Evolutionary conservation across 2,113 vertebrate species (phyloP).

Genomic region (Tamias sibiricus): DNA sequence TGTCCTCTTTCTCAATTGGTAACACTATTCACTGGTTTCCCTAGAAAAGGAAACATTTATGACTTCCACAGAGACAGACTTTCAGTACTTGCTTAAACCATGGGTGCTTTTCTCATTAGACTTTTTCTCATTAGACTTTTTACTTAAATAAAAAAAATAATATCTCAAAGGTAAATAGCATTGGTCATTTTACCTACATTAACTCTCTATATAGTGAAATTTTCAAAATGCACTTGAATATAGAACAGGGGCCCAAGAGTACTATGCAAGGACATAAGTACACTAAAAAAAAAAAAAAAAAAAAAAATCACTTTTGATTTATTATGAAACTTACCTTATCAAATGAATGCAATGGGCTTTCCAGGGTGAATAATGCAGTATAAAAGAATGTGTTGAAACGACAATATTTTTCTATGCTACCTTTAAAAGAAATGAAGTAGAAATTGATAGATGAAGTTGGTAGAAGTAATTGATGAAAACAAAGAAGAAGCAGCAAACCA

Average conservation of each 20-base stretch:
- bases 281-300: constrained; percentile 34
- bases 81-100: not conserved
- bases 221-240: not conserved
- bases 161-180: constrained; percentile 22
- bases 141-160: not conserved
- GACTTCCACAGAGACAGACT: not conserved
- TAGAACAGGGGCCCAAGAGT: not conserved
- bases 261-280: not conserved
- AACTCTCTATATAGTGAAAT: not conserved
- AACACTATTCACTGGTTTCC: not conserved
- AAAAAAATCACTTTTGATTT: not conserved
- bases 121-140: not conserved
- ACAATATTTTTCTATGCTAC: not conserved
- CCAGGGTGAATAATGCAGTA: not conserved
- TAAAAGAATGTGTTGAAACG: not conserved
- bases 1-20: not conserved
- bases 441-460: not conserved
- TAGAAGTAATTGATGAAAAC: not conserved
- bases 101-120: not conserved
- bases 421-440: constrained; percentile 46
- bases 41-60: not conserved
- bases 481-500: not conserved
- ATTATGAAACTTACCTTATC: constrained; percentile 7
- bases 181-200: not conserved
- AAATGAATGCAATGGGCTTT: not conserved